Evolutionary conservation across 2,888 invertebrate genomes (phyloP), one percentile per base, ranked within the genome.

Genomic region (Peribatodes rhomboidaria): DNA sequence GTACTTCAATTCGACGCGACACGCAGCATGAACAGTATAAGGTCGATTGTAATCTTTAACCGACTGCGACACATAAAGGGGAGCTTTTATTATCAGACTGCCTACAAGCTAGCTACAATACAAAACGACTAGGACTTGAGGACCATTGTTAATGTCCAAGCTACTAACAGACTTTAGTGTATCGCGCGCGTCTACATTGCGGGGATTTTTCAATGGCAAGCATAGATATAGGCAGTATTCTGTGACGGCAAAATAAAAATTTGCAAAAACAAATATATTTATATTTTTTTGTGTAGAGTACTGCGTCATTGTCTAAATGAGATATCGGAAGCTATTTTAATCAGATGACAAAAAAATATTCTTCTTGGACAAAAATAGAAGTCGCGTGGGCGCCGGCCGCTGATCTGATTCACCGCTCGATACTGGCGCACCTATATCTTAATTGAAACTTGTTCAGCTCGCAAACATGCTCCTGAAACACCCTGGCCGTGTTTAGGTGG

Each of bases 291-390:
- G 57, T 22, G 46, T 7, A 27, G 7, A 8, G 46, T 50, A 41
- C 18, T 60, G 61, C 56, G 61, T 61, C 57, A 59, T 54, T 59
- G 31, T 59, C 33, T 60, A 49, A 59, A 65, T 56, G 57, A 67
- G 56, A 64, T 67, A 66, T 70, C 49, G 22, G 47, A 52, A 62
- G 61, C 59, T 71, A 73, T 70, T 69, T 66, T 39, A 49, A 65
- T 64, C 41, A 37, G 46, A 69, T 68, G 66, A 70, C 70, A 71
- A 71, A 67, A n/a, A 68, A 67, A 62, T 62, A 52, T 65, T 62
- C 57, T 63, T n/a, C 57, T 33, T 46, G 16, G 53, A 27, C 37
- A 56, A 58, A 63, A 69, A 71, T 72, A 71, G 67, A 67, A 56
- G 50, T 44, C 47, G 67, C 70, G 72, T 72, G 70, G 68, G 69